A percentile compares a stretch with the other conserved stretches of the same genome.
Conservation (phyloP, 2,888 invertebrate genomes). For the Metellina segmentata region DNA sequence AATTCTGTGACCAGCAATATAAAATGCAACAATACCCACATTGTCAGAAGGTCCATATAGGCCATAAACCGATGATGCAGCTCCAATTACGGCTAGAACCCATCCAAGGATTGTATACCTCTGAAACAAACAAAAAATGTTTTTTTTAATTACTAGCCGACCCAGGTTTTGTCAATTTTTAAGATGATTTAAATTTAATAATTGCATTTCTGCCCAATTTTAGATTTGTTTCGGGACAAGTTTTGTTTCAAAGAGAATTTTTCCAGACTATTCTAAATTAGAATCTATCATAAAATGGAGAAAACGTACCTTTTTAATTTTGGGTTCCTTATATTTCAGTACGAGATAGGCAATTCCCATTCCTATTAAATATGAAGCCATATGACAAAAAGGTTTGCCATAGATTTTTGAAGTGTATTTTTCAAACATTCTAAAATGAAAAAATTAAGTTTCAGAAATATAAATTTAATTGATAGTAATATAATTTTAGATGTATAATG, state of each 20-base stretch:
- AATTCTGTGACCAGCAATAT: conserved; percentile 67
- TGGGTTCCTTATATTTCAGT: conserved; percentile 56
- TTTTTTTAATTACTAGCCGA: background rate
- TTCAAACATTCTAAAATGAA: conserved; percentile 44
- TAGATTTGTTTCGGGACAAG: background rate
- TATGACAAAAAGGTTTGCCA: conserved; percentile 71
- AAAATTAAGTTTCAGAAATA: background rate
- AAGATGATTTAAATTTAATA: background rate
- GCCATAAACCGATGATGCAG: conserved; percentile 58
- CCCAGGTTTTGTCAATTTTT: background rate
- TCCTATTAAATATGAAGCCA: conserved; percentile 72
- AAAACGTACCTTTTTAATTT: conserved; percentile 55
- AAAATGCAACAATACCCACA: conserved; percentile 53
- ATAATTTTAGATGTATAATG: background rate
- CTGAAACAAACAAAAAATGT: conserved; percentile 17
- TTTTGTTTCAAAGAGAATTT: no score
- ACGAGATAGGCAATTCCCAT: conserved; percentile 71
- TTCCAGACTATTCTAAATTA: no score
- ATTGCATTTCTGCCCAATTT: background rate
- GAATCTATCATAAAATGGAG: background rate
- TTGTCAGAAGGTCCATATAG: conserved; percentile 48
- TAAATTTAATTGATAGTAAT: conserved; percentile 1
- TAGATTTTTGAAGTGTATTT: conserved; percentile 69
- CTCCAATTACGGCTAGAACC: conserved; percentile 29
- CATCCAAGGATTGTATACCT: conserved; percentile 53